Evolutionary conservation across 2,888 invertebrate species (phyloP).

Genomic region (Anarsia innoxiella): DNA sequence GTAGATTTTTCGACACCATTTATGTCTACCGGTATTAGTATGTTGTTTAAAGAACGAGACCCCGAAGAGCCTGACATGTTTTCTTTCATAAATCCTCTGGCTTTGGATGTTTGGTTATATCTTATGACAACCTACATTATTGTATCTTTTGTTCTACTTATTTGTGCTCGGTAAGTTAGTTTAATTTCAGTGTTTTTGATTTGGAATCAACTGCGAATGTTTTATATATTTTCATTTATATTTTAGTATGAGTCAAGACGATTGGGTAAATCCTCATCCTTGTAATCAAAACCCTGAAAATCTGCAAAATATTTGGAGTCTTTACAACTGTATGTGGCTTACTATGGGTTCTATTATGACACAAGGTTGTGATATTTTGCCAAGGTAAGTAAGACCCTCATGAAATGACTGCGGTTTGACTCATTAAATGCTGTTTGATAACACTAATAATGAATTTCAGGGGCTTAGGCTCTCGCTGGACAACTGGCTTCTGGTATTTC

Average conservation of each 20-base stretch:
- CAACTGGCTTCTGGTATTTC: constrained; percentile 95
- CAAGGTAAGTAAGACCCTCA: constrained; percentile 82
- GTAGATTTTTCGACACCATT: constrained; percentile 97
- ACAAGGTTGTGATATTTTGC: constrained; percentile 94
- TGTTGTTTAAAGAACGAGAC: constrained; percentile 85
- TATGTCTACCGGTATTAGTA: constrained; percentile 94
- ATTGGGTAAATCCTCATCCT: constrained; percentile 96
- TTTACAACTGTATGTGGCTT: constrained; percentile 94
- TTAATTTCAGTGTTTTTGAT: no score
- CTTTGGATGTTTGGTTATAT: constrained; percentile 90
- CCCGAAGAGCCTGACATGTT: constrained; percentile 87
- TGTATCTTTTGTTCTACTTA: constrained; percentile 86
- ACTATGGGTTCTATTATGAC: constrained; percentile 93
- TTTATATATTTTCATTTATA: no score
- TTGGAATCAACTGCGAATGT: no score
- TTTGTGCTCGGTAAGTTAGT: constrained; percentile 83
- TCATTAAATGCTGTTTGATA: no score
- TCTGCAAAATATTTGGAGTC: constrained; percentile 90
- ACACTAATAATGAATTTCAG: no score
- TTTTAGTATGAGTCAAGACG: constrained; percentile 91
- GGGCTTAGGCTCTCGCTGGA: constrained; percentile 91
- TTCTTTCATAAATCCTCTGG: constrained; percentile 90
- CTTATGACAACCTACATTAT: constrained; percentile 89
- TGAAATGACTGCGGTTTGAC: no score
- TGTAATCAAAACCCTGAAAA: constrained; percentile 89